phyloP scores from a whole-genome alignment of 2,888 invertebrate species.

The Dendrolimus pini region DNA sequence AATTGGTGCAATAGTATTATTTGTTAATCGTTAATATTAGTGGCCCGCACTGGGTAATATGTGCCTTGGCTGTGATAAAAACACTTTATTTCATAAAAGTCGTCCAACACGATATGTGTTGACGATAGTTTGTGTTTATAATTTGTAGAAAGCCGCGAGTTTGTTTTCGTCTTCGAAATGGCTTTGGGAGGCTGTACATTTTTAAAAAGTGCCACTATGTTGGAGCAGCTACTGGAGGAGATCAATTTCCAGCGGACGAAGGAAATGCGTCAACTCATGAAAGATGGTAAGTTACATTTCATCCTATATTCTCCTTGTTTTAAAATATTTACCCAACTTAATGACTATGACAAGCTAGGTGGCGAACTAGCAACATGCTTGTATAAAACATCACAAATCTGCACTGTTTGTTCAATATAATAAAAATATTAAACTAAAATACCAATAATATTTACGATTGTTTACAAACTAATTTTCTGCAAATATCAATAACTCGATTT shows the following conservation, averaged over 20 bases:
- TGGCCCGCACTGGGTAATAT: constrained; percentile 15
- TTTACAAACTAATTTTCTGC: no score
- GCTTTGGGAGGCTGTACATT: constrained; percentile 57
- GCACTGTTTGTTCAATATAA: no score
- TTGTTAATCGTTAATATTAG: constrained; percentile 4
- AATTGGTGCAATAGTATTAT: background rate
- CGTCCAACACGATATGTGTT: constrained; percentile 22
- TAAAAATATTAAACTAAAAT: no score
- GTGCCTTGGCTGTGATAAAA: constrained; percentile 14
- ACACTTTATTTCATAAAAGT: constrained; percentile 10
- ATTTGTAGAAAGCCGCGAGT: constrained; percentile 22
- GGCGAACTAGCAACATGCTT: no score
- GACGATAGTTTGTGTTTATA: constrained; percentile 24
- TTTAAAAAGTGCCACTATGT: constrained; percentile 78
- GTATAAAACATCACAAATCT: no score
- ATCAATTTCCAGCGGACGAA: constrained; percentile 95
- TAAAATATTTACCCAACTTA: no score
- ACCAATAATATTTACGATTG: no score
- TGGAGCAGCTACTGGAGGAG: constrained; percentile 92
- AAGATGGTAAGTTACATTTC: constrained; percentile 82
- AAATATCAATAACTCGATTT: no score
- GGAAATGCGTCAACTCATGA: constrained; percentile 91
- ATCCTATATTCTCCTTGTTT: background rate
- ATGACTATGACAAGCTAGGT: no score
- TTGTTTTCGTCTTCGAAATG: constrained; percentile 31